Base-by-base conservation (phyloP, 2,888 invertebrate species). In the Augochlorella aurata region DNA sequence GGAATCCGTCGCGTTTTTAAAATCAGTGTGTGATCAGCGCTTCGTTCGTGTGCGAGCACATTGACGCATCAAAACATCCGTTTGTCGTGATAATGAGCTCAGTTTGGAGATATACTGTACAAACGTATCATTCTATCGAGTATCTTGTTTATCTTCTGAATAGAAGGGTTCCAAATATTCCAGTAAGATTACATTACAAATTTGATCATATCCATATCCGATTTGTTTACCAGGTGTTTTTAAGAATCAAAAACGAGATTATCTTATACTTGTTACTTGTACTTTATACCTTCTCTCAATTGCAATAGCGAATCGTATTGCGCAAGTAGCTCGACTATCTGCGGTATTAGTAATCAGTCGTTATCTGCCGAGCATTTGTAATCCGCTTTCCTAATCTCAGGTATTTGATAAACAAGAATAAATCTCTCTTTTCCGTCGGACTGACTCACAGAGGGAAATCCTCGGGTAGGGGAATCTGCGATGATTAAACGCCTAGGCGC, bases 401-500 rank as follows among this genome's bases (percentile, higher is more conserved):
- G 2, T 14, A 29, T 2, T 44, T 12, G 76, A 71, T 63, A 52
- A 77, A 77, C 14, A n/a, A 18, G 24, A 61, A 45, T 24, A 14
- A 58, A 63, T 44, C n/a, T 24, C 16, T 24, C 0, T 24, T 18
- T 18, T 45, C 69, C 24, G 10, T 8, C 47, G 38, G 14, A 24
- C 44, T 54, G 63, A 63, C 24, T 81, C 81, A 29, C n/a, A 65
- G n/a, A 24, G 44, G 67, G 82, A 29, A 63, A 44, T 45, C 45
- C 18, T 29, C 16, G 52, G 44, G 29, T 9, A 44, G 49, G 67
- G 18, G 50, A 58, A 47, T 61, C 38, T 14, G 29, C 63, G 44
- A 16, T 29, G 71, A 47, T 49, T 50, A 63, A 73, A 44, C 45
- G 63, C 5, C n/a, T 9, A 21, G 18, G 2, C 8, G 12, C 16